phyloP scores from a whole-genome alignment of 2,113 vertebrate species.

The Seriola dumerili region DNA sequence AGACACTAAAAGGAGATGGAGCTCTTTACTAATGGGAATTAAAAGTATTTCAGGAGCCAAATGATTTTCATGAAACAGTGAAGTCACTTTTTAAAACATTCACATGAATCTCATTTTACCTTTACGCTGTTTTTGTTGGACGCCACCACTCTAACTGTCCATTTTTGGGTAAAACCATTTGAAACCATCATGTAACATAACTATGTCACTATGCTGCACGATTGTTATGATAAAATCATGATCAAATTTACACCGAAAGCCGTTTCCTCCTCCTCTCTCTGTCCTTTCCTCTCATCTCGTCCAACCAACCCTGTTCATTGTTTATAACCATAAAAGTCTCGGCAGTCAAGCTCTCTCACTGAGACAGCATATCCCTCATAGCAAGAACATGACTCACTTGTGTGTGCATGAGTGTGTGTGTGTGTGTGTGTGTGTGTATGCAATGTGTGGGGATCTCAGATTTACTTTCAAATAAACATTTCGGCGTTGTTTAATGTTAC shows the following conservation, averaged over 20 bases:
- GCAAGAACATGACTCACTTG: conserved; percentile 74
- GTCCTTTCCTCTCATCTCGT: conserved; percentile 22
- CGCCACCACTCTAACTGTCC: neutral
- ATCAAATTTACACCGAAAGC: conserved; percentile 38
- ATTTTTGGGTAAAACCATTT: conserved; percentile 21
- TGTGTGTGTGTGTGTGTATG: conserved; percentile 37
- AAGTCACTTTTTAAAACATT: no score
- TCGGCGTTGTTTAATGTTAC: neutral
- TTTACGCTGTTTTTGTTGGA: no score
- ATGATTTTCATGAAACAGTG: no score
- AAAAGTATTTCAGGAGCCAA: neutral
- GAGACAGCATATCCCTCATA: conserved; percentile 72
- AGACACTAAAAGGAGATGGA: no score
- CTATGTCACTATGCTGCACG: neutral
- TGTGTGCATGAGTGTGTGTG: conserved; percentile 53
- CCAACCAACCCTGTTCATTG: conserved; percentile 44
- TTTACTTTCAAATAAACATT: conserved; percentile 65
- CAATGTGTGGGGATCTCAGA: conserved; percentile 19
- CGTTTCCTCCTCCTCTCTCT: conserved; percentile 7
- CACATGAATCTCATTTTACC: no score
- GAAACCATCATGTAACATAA: conserved; percentile 4
- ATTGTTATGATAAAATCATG: neutral
- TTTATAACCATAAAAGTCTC: conserved; percentile 84
- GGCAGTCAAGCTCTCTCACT: conserved; percentile 49
- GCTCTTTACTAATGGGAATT: neutral